phyloP scores from a whole-genome alignment of 2,797 vertebrate species.

The Megalops cyprinoides region DNA sequence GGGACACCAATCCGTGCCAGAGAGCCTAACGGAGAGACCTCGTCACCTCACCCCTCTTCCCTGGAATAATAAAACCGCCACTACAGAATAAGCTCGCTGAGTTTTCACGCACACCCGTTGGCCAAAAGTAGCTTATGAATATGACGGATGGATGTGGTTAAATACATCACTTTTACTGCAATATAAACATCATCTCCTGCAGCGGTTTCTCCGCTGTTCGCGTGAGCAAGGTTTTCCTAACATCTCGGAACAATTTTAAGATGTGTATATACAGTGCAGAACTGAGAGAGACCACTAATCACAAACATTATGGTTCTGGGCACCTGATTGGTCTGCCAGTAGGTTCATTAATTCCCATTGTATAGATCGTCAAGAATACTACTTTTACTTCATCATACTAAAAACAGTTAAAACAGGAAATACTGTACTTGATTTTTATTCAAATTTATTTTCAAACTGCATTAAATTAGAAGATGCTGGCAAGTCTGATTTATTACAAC shows the following conservation, averaged over 20 bases:
- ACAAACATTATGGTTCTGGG: background rate
- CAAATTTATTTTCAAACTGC: background rate
- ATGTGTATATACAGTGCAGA: background rate
- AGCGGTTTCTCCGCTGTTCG: background rate
- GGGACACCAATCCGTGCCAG: background rate
- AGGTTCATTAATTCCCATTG: too few relatives aligned
- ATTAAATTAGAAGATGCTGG: background rate
- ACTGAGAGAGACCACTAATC: background rate
- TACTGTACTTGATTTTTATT: background rate
- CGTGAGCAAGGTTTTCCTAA: background rate
- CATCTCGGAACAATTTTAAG: background rate
- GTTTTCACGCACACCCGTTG: background rate
- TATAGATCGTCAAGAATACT: too few relatives aligned
- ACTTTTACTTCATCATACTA: too few relatives aligned
- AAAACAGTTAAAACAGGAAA: background rate
- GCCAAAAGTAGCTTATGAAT: background rate
- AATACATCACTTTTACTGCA: conserved; percentile 6
- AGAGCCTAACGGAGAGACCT: background rate
- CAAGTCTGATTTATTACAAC: background rate
- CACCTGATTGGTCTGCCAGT: background rate
- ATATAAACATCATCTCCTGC: background rate
- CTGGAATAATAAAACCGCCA: background rate
- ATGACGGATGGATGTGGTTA: background rate
- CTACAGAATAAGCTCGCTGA: background rate
- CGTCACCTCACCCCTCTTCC: background rate